A percentile compares a stretch with the other conserved stretches of the same genome.
phyloP scores from a whole-genome alignment of 2,797 vertebrate species.

The Parauchenoglanis punctatus region DNA sequence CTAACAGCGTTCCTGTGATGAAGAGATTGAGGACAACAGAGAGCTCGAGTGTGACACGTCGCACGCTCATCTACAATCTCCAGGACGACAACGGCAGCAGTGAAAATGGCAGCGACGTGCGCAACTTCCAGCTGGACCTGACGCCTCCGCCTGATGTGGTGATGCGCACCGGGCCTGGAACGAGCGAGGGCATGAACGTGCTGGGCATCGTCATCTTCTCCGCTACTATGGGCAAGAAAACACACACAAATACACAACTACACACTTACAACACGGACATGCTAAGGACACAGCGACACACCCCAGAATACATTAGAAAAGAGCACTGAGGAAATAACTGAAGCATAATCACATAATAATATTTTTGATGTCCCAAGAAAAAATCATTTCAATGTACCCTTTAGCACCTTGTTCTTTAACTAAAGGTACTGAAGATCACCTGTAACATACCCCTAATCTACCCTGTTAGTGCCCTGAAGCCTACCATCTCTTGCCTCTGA shows the following conservation, averaged over 20 bases:
- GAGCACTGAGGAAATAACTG: background rate
- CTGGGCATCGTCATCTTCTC: constrained; percentile 97
- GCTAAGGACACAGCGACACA: background rate
- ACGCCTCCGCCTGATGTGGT: constrained; percentile 89
- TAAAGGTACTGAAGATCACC: background rate
- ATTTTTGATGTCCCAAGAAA: background rate
- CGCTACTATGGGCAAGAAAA: constrained; percentile 88
- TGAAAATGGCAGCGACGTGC: constrained; percentile 87
- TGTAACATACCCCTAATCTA: background rate
- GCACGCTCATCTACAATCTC: constrained; percentile 86
- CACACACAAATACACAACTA: background rate
- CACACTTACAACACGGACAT: background rate
- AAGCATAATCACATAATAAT: background rate
- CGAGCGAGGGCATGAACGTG: constrained; percentile 95
- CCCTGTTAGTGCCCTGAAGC: background rate
- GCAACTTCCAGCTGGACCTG: constrained; percentile 92
- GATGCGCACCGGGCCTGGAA: constrained; percentile 86
- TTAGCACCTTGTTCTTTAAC: background rate
- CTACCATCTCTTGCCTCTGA: background rate
- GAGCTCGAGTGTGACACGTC: constrained; percentile 67
- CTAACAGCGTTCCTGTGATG: constrained; percentile 82
- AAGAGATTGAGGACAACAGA: constrained; percentile 73
- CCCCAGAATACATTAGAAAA: background rate
- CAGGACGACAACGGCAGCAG: constrained; percentile 86
- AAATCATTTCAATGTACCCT: background rate